These are phyloP conservation scores for human DNA, from an alignment of 2,113 vertebrate species.

Conservation along the genomic window GRCh38 chr3:43702001-43702500, in stretches of 20 bases:
- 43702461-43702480: slow-evolving; percentile 95
- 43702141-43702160: neutral
- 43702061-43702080: neutral
- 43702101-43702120: neutral
- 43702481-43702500: slow-evolving; percentile 95
- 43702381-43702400: slow-evolving; percentile 90
- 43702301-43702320: slow-evolving; percentile 93
- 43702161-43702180: neutral
- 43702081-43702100: neutral
- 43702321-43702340: slow-evolving; percentile 95
- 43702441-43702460: slow-evolving; percentile 87
- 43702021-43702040: neutral
- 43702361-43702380: slow-evolving; percentile 93
- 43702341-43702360: slow-evolving; percentile 95
- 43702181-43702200: slow-evolving; percentile 45
- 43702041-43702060: neutral
- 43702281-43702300: slow-evolving; percentile 81
- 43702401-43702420: slow-evolving; percentile 97
- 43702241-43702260: slow-evolving; percentile 87
- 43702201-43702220: slow-evolving; percentile 86
- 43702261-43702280: slow-evolving; percentile 94
- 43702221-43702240: slow-evolving; percentile 86
- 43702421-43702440: slow-evolving; percentile 94
- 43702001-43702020: neutral
- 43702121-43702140: neutral